A percentile compares a stretch with the other conserved stretches of the same genome.
phyloP scores from a whole-genome alignment of 2,113 vertebrate species.

The Procavia capensis region DNA sequence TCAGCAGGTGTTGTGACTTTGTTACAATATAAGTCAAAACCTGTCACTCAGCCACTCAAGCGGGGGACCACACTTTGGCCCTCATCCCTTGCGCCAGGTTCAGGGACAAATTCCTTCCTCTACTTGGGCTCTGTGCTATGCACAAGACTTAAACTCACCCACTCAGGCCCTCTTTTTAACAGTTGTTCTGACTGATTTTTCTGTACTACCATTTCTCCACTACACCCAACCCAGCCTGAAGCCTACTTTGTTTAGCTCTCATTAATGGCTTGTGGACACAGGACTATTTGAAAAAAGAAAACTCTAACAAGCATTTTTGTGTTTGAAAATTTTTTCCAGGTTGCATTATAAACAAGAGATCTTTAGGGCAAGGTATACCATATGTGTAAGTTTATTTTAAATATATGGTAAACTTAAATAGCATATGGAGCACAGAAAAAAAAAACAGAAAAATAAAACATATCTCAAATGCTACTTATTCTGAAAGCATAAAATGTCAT shows the following conservation, averaged over 20 bases:
- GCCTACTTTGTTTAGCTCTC: neutral
- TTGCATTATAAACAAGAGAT: neutral
- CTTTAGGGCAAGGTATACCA: neutral
- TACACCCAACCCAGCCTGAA: neutral
- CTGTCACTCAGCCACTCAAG: too few species aligned
- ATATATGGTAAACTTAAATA: neutral
- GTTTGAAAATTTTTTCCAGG: neutral
- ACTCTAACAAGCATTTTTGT: neutral
- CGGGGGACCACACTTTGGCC: neutral
- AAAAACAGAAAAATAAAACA: neutral
- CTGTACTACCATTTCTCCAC: neutral
- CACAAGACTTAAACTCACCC: neutral
- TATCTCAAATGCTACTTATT: neutral
- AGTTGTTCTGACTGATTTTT: neutral
- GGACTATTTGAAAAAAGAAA: neutral
- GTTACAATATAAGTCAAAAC: too few species aligned
- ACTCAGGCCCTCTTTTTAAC: neutral
- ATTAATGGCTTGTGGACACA: neutral
- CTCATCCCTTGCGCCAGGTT: neutral
- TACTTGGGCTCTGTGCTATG: neutral
- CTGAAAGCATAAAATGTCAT: neutral
- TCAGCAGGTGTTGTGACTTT: too few species aligned
- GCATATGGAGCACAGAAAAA: neutral
- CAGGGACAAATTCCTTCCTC: neutral
- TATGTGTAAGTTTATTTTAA: neutral